Evolutionary conservation across 2,113 vertebrate genomes (phyloP), one percentile per base, ranked within the genome.

Genomic region (Larimichthys crocea): DNA sequence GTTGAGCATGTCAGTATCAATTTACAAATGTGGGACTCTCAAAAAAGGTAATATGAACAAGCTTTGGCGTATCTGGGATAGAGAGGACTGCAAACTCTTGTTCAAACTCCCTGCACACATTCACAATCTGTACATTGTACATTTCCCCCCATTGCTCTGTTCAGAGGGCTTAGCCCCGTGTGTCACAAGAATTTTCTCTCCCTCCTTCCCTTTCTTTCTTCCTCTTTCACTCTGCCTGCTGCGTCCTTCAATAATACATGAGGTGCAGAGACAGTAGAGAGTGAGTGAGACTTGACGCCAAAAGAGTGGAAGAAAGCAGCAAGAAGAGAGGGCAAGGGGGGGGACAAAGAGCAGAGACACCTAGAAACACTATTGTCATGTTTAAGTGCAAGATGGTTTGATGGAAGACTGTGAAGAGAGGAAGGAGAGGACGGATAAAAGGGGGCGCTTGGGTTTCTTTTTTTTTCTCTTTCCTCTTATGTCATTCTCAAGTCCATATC

Each of bases 1-100:
- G 84, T 88, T 77, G 44, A 76, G 49, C 53, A 85, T 88, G 89
- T 83, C 68, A 56, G 77, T 86, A 91, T 89, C 71, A 87, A 91
- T 93, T 89, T 93, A 94, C 92, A 93, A 93, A 94, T 90, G 89
- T 76, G 66, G 75, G 86, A 85, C 61, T 84, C 81, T 90, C 78
- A 74, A 86, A 93, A 90, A 91, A 93, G 62, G 57, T 80, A 66
- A 83, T 71, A 82, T 83, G 81, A 88, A 86, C 85, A 83, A 87
- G 87, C 90, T 88, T 91, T 89, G 89, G 86, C 24, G 81, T 82
- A 59, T 90, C 79, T 59, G 74, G 79, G 79, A 70, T 79, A 77
- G 77, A 92, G 86, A 88, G 72, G 84, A 88, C 82, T 55, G 65
- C 79, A 76, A 83, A 82, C 79, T 88, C 61, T 71, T 77, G 80